phyloP scores from a whole-genome alignment of 2,797 vertebrate genomes.

The Gephyroberyx darwinii region DNA sequence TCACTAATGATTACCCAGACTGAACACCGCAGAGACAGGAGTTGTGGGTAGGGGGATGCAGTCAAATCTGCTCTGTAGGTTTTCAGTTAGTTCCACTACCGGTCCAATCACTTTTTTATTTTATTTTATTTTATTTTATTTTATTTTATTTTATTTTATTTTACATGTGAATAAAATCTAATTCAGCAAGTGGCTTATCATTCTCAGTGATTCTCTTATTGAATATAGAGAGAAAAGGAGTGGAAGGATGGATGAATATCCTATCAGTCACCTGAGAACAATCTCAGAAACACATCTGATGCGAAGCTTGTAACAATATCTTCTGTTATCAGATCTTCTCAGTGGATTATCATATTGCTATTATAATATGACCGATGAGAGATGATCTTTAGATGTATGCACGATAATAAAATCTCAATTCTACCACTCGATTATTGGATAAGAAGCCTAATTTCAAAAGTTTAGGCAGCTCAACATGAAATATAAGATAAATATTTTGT shows the following conservation, averaged over 20 bases:
- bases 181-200: too few species aligned
- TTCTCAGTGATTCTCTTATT: too few species aligned
- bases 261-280: slow-evolving; percentile 17
- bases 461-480: slow-evolving; percentile 35
- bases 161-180: too few species aligned
- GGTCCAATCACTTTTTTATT: too few species aligned
- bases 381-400: slow-evolving; percentile 34
- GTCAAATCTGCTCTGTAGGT: neutral
- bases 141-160: too few species aligned
- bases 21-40: slow-evolving; percentile 7
- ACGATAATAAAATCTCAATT: slow-evolving; percentile 29
- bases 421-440: slow-evolving; percentile 5
- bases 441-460: slow-evolving; percentile 24
- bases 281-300: slow-evolving; percentile 29
- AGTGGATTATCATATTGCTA: slow-evolving; percentile 21
- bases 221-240: slow-evolving; percentile 2
- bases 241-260: neutral
- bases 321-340: slow-evolving; percentile 15
- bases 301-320: slow-evolving; percentile 30
- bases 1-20: slow-evolving; percentile 34
- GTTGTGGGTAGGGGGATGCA: neutral
- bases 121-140: too few species aligned
- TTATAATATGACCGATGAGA: slow-evolving; percentile 4
- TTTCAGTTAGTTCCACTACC: too few species aligned
- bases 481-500: slow-evolving; percentile 8